Base-by-base conservation (phyloP, 1,140 invertebrate species). In the Psix sp. region DNA sequence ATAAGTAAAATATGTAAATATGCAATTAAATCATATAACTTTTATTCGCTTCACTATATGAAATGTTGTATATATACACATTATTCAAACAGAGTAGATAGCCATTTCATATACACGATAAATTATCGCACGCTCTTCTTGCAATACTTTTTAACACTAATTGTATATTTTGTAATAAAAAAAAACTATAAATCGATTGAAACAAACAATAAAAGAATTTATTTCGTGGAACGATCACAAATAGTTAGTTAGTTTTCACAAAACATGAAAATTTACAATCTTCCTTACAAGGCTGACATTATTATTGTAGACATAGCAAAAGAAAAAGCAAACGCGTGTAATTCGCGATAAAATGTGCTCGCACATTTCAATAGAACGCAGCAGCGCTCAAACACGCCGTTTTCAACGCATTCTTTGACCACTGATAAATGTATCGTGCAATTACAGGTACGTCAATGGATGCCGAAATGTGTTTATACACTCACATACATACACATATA, bases 341-440 rank as follows among this genome's bases (percentile, higher is more conserved):
- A 70, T 76, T 74, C 33, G 26, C 15, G 16, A 68, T 51, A 75
- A 77, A 80, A 76, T 63, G 54, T 49, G 14, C 43, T 77, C 26
- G 29, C 48, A 48, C 16, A 45, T 68, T 68, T 77, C 73, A 67
- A 74, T 57, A 38, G 54, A 31, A 35, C 52, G 31, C 45, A 9
- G 17, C 20, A 36, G 31, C 21, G 35, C 46, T 52, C 33, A 67
- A 29, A 46, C 49, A 29, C 56, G 42, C 51, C 56, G 38, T 33
- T 70, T 70, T 54, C 48, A 48, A 60, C 26, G 66, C 66, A 60
- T 71, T 71, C 56, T 56, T 56, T 11, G 13, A 6, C 10, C 42
- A 13, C 62, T 73, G 66, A 74, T 77, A 73, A 77, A 78, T 70
- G 66, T 59, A 35, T 56, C 38, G 39, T 42, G 38, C 46, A 15